Evolutionary conservation across 2,797 vertebrate genomes (phyloP), one percentile per base, ranked within the genome.

Genomic region (Okamejei kenojei): DNA sequence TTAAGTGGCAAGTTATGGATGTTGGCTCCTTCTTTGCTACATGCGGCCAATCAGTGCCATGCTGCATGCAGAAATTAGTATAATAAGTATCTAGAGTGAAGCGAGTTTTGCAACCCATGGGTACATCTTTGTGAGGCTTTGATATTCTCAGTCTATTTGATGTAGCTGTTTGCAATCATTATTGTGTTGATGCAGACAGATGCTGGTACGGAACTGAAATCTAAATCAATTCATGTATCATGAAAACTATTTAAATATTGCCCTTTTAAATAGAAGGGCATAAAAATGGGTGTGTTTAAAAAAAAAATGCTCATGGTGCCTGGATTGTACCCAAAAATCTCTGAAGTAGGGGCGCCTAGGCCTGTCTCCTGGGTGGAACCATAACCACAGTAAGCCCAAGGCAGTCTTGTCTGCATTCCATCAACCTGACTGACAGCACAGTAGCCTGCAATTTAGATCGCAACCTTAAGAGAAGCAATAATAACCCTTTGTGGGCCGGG

Each of bases 381-480:
- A 93, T 94, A 95, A 96, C 95, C 96, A 96, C 79, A 82, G 19
- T 84, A 35, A 58, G 79, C 93, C 93, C 96, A 95, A 95, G 95
- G 96, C 96, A 96, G 95, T 95, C 95, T 95, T 95, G 95, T 96
- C 96, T 97, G 96, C 96, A 95, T 96, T 97, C 95, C 96, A 95
- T 95, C 96, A 95, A 94, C 94, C 94, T 96, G 96, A 96, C 95
- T 95, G 96, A 96, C 95, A 95, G 94, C 93, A 94, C 94, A 93
- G 84, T 74, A 92, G 94, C 93, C 91, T 93, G 94, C 94, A 94
- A 63, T 71, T 94, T 90, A 93, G 77, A 93, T 94, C 94, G 93
- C 94, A 95, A 94, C 94, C 94, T 94, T 82, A 92, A 94, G 93
- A 93, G 93, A 93, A 93, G 94, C 94, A 96, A 96, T 95, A 95